Percentiles rank a stretch among this genome's conserved stretches.
Evolutionary conservation across 2,888 invertebrate species (phyloP).

Genomic region (Cheiracanthium punctorium): DNA sequence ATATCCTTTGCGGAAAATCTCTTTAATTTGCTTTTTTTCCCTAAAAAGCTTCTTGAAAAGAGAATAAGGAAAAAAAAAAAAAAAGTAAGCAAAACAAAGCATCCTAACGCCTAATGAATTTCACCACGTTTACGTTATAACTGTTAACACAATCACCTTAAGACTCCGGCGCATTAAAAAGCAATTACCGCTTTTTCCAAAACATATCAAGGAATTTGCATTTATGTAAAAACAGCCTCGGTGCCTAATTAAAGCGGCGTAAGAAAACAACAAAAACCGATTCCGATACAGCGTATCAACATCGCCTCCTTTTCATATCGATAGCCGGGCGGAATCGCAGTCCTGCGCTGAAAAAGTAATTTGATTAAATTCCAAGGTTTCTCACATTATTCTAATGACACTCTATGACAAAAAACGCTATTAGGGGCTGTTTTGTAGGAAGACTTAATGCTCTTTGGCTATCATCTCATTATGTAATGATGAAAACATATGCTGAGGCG

Average conservation of each 20-base stretch:
- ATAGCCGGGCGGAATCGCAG: neutral
- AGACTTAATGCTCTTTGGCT: constrained; percentile 58
- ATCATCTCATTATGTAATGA: constrained; percentile 65
- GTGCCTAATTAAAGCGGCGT: constrained; percentile 44
- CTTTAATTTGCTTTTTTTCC: constrained; percentile 2
- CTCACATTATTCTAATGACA: constrained; percentile 59
- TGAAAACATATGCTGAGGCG: constrained; percentile 51
- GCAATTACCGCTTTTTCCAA: constrained; percentile 39
- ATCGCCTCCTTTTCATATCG: constrained; percentile 2
- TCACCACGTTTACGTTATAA: constrained; percentile 15
- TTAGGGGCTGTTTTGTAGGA: constrained; percentile 56
- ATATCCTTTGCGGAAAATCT: neutral
- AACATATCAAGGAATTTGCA: constrained; percentile 49
- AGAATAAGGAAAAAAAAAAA: neutral
- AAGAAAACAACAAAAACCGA: constrained; percentile 48
- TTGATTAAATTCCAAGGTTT: constrained; percentile 52
- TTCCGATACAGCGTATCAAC: constrained; percentile 37
- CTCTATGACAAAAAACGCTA: constrained; percentile 57
- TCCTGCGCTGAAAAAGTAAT: constrained; percentile 15
- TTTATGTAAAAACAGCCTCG: constrained; percentile 19
- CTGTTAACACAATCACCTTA: constrained; percentile 41
- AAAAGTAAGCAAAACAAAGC: neutral
- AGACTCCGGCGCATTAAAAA: constrained; percentile 47
- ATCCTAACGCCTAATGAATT: neutral
- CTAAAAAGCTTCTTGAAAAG: too few relatives aligned